Base-by-base conservation (phyloP, 2,888 invertebrate genomes). In the Catotricha subobsoleta region DNA sequence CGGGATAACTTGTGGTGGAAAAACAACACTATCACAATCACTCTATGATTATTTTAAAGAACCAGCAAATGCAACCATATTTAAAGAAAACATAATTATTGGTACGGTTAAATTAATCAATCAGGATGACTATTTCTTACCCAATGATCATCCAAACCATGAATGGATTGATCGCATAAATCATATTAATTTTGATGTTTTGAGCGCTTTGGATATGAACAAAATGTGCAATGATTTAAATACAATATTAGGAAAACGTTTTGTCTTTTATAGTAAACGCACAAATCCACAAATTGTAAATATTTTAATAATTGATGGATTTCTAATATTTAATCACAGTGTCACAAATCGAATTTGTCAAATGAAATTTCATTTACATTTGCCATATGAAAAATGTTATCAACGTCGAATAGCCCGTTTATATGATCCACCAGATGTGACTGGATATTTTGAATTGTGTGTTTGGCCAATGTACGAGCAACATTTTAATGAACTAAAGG, bases 391-490 rank as follows among this genome's bases (percentile, higher is more conserved):
- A 23, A 73, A 74, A 54, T 84, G 86, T 52, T 62, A 61, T 48
- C 50, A 66, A 23, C 67, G 88, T 18, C 69, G 87, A 45, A 54
- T 57, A 25, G 51, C 51, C 18, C 64, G 83, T 27, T 59, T 66
- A n/a, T 94, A 92, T 57, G 74, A 79, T 40, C 92, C 92, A 16
- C 81, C 91, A 1, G 91, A 94, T 64, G 67, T 79, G 2, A 74
- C 74, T 1, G 86, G 87, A 0, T 94, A 92, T 66, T 91, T 91
- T 64, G 86, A 91, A 34, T 62, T 63, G 48, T 75, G 80, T 54
- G 87, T 82, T n/a, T 94, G 92, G 91, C 91, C 91, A n/a, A 75
- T 77, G 53, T 83, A 90, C 56, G 52, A 72, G 43, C 64, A 62
- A 50, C 70, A 78, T 50, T 59, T 67, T 29, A 49, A 58, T 18